Evolutionary conservation across 2,888 invertebrate species (phyloP).

Genomic region (Pelosia muscerda): DNA sequence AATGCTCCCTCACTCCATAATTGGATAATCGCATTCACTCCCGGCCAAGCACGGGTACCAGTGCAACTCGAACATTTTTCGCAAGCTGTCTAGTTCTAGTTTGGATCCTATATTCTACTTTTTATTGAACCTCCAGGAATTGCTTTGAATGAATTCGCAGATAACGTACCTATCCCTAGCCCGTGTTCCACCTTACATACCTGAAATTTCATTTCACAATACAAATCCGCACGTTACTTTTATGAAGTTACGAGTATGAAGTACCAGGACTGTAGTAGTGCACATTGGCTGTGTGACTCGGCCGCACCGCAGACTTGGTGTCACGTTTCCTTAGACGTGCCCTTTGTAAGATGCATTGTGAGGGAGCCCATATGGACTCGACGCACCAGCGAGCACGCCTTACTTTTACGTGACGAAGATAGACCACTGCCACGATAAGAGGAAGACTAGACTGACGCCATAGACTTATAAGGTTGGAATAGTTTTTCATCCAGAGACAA

Average conservation of each 20-base stretch:
- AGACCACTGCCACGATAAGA: not conserved
- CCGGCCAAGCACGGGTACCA: constrained; percentile 38
- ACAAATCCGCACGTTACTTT: not conserved
- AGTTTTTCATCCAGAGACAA: not conserved
- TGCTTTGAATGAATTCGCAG: no score
- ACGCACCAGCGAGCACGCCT: constrained; percentile 24
- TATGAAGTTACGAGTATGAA: no score
- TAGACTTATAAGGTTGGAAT: not conserved
- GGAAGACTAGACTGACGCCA: not conserved
- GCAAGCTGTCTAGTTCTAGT: not conserved
- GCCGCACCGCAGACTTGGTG: constrained; percentile 30
- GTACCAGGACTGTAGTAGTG: constrained; percentile 5
- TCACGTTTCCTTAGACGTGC: constrained; percentile 41
- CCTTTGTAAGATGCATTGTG: constrained; percentile 43
- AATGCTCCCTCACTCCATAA: constrained; percentile 59
- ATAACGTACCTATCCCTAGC: no score
- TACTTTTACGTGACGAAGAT: constrained; percentile 15
- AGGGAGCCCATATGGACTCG: constrained; percentile 33
- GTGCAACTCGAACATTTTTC: constrained; percentile 30
- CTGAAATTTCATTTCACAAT: no score
- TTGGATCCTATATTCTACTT: no score
- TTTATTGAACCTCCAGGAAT: no score
- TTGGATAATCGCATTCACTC: constrained; percentile 62
- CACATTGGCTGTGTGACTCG: constrained; percentile 18
- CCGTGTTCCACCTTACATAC: not conserved